Base-by-base conservation (phyloP, 2,113 vertebrate species). In the Hiodon alosoides region DNA sequence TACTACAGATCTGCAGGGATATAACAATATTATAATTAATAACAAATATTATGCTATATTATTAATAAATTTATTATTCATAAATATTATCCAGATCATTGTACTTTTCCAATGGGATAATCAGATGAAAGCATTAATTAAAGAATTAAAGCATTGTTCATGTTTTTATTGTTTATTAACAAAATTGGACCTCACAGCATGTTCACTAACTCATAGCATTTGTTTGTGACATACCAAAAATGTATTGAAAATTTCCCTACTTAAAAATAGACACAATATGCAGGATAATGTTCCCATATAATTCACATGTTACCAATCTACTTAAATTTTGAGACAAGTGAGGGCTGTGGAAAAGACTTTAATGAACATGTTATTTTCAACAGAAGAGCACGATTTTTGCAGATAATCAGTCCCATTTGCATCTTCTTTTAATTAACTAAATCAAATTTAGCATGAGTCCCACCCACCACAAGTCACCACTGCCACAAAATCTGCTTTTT, bases 381-480 rank as follows among this genome's bases (percentile, higher is more conserved):
- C 82, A 77, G 83, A 78, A 67, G 68, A 65, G 71, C 9, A 53
- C 47, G 17, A 69, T 79, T 79, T 78, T 75, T 71, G 78, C 67
- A 59, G 80, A 74, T 72, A 77, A 80, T 85, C 76, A 75, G 71
- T 72, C 79, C 69, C 74, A 79, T 78, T 79, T 77, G 72, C 79
- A 77, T 79, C 79, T 78, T 69, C 64, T 79, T 81, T 80, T 84
- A 83, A 84, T 86, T 82, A 83, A 74, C 77, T 79, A 81, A 82
- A 83, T 82, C 74, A 67, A 78, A 80, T 74, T 77, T 50, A 66
- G 57, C 79, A 73, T 82, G 81, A 83, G 82, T 82, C 82, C 75
- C 53, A 66, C 66, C 71, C 69, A 58, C 50, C 16, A 9, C 9
- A 51, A 51, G 61, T 48, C 68, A 75, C 74, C 84, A 75, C 64